Base-by-base conservation (phyloP, 2,113 vertebrate genomes). In the Zootoca vivipara region DNA sequence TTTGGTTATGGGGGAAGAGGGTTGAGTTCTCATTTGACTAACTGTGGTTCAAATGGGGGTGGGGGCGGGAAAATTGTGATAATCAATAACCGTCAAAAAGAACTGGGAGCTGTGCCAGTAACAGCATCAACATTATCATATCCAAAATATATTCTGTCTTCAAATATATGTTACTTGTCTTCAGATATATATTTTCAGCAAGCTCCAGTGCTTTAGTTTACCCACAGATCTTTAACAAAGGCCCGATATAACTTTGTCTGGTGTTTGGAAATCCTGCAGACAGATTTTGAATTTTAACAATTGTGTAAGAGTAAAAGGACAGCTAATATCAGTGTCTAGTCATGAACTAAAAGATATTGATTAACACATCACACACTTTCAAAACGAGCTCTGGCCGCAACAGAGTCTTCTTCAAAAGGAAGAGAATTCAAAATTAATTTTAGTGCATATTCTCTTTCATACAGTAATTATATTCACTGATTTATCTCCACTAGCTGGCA, bases 391-490 rank as follows among this genome's bases (percentile, higher is more conserved):
- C 58, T 87, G 35, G 7, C 58, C 73, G 40, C 22, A 13, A 26
- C 16, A n/a, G 13, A 33, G 69, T 35, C 86, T 33, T 28, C 7
- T 58, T 92, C 65, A 89, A 88, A 92, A 90, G 83, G 24, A 88
- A 84, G 78, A 56, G 65, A 62, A n/a, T n/a, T 94, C 81, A 75
- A 77, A 88, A 92, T 40, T 35, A 92, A 87, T 87, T 89, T 85
- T 78, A 88, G 91, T 95, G 83, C 56, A 62, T 89, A 90, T 91
- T 91, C 90, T 91, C 65, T 46, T 86, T 52, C 75, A 87, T 87
- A 94, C 93, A 90, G 87, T 92, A 91, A 92, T 94, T 94, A 78
- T 70, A 94, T 89, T 88, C 75, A 77, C 22, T 10, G 58, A 82
- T 94, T 83, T n/a, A 91, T 94, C 91, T 93, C 85, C 88, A 77